These are phyloP conservation scores for Aporophyla nigra DNA, from an alignment of 2,888 invertebrate species.

Conservation along the genomic window DNA sequence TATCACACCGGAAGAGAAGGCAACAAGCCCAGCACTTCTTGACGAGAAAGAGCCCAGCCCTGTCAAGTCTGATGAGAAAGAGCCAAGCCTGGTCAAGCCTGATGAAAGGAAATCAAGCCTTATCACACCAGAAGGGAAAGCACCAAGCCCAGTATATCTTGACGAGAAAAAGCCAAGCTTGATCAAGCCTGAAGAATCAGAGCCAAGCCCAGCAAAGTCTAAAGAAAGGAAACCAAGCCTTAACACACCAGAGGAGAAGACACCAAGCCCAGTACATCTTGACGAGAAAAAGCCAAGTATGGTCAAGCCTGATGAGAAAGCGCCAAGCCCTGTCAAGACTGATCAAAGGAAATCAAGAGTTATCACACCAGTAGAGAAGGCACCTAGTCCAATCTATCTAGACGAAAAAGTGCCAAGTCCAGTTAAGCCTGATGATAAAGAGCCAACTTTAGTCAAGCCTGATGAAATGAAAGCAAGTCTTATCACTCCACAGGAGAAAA, in stretches of 20 bases:
- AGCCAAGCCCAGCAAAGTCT: conserved; percentile 16
- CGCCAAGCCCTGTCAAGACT: background rate
- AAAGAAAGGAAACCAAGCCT: conserved; percentile 14
- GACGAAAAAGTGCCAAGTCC: background rate
- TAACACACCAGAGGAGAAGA: too few species aligned
- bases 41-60: background rate
- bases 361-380: background rate
- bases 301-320: background rate
- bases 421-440: too few species aligned
- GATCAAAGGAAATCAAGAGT: background rate
- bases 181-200: background rate
- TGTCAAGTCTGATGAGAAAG: background rate
- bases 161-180: conserved; percentile 14
- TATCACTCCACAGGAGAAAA: background rate
- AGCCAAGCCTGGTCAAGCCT: fast-evolving
- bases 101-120: background rate
- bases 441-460: background rate
- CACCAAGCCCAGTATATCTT: conserved; percentile 16
- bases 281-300: too few species aligned
- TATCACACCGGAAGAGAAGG: background rate
- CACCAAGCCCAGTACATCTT: too few species aligned
- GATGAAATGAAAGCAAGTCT: background rate
- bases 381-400: conserved; percentile 16
- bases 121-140: background rate
- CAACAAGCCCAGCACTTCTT: conserved; percentile 15